Base-by-base conservation (phyloP, 2,888 invertebrate genomes). In the Autographa gamma region DNA sequence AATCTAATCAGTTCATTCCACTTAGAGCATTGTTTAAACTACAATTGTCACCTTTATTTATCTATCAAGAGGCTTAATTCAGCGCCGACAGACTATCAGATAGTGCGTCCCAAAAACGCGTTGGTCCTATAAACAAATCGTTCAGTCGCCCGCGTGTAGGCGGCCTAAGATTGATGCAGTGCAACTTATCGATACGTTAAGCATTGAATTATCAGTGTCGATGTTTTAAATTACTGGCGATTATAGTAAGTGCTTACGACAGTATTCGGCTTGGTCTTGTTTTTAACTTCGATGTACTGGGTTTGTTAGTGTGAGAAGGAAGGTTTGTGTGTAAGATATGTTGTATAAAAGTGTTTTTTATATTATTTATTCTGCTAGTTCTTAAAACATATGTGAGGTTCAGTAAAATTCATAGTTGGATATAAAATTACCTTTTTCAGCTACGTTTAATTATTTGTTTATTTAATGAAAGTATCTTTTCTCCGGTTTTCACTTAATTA, bases 51-150 rank as follows among this genome's bases (percentile, higher is more conserved):
- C 64, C 73, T 65, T 65, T 25, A 75, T 77, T 82, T 80, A 73
- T 74, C 64, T 80, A 80, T 82, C 81, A 73, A n/a, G 43, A 74
- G 56, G 59, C 65, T 73, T 79, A 75, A 82, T 79, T 71, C 66
- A 67, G 77, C 68, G 11, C 25, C 63, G 72, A 79, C 83, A 77
- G 62, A 72, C n/a, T 58, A 82, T 79, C 81, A 71, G 83, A 82
- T 82, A 80, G 76, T 63, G 65, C 69, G 74, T 62, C 74, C 79
- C 66, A 64, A 82, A 82, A 82, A 72, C 60, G 69, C 78, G 60
- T 68, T 71, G 52, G 64, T 68, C 71, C 68, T 68, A 81, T 81
- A 83, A 82, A 83, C 77, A 71, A 73, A 81, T 76, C 74, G 64
- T 68, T n/a, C 43, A 31, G 58, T 70, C 77, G 74, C 75, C 82